Conservation (phyloP, 2,888 invertebrate species). For the Gnatocerus cornutus region DNA sequence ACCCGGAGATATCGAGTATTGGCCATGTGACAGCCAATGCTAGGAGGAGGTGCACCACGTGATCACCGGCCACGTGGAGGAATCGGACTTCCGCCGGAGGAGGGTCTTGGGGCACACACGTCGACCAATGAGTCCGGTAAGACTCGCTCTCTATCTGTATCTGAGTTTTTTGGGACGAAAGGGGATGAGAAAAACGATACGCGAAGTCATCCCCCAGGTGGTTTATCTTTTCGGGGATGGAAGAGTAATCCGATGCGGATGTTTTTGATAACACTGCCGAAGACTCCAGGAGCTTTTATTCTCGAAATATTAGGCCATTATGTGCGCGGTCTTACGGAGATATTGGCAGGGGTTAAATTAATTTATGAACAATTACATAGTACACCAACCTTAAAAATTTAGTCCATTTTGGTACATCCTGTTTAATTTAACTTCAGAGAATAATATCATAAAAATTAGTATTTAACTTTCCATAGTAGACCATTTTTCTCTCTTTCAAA, state of each 20-base stretch:
- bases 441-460: no score
- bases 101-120: constrained; percentile 50
- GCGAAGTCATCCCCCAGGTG: constrained; percentile 36
- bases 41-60: constrained; percentile 54
- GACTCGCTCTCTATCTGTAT: constrained; percentile 39
- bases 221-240: constrained; percentile 33
- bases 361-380: constrained; percentile 10
- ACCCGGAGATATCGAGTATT: constrained; percentile 59
- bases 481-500: no score
- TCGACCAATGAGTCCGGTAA: constrained; percentile 60
- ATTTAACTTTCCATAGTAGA: no score
- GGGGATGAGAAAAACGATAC: constrained; percentile 36
- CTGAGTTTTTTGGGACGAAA: constrained; percentile 15
- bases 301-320: constrained; percentile 18
- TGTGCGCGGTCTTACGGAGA: background rate
- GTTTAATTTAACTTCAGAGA: no score
- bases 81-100: constrained; percentile 53
- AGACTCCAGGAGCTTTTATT: constrained; percentile 21
- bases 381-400: no score
- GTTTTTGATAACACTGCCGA: constrained; percentile 31
- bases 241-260: constrained; percentile 45
- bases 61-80: constrained; percentile 55
- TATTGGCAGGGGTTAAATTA: constrained; percentile 31
- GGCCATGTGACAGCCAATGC: constrained; percentile 66
- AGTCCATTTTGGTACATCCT: no score